Evolutionary conservation across 2,888 invertebrate species (phyloP).

Genomic region (Amblyjoppa fuscipennis): DNA sequence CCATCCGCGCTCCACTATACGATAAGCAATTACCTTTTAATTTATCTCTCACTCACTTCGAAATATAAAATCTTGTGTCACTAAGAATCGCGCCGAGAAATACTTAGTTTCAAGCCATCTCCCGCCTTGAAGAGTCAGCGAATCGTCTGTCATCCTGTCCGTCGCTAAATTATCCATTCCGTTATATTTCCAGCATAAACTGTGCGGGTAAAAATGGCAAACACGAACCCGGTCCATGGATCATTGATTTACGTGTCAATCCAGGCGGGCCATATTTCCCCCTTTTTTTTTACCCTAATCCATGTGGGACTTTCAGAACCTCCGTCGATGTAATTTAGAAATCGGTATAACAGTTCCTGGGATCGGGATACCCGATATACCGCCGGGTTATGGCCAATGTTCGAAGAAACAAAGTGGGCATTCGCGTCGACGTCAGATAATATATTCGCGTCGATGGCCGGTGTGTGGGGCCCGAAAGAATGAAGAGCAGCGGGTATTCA

Average conservation of each 20-base stretch:
- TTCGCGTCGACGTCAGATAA: constrained; percentile 76
- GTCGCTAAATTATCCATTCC: background rate
- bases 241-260: background rate
- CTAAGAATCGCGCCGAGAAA: constrained; percentile 13
- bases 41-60: constrained; percentile 43
- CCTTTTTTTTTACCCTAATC: background rate
- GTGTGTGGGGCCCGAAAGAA: constrained; percentile 76
- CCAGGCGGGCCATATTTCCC: background rate
- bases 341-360: constrained; percentile 56
- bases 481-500: constrained; percentile 73
- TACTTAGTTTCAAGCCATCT: constrained; percentile 1
- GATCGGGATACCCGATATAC: constrained; percentile 46
- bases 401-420: constrained; percentile 77
- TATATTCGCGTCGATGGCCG: constrained; percentile 76
- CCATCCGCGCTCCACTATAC: background rate
- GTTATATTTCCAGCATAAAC: background rate
- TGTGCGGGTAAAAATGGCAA: constrained; percentile 3
- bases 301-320: background rate
- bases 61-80: constrained; percentile 26
- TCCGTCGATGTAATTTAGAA: constrained; percentile 52
- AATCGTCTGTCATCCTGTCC: constrained; percentile 22
- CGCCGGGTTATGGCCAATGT: constrained; percentile 35
- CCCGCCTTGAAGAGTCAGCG: background rate
- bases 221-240: background rate
- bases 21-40: constrained; percentile 38